Evolutionary conservation across 2,113 vertebrate genomes (phyloP).

Genomic region (Gymnarchus niloticus): DNA sequence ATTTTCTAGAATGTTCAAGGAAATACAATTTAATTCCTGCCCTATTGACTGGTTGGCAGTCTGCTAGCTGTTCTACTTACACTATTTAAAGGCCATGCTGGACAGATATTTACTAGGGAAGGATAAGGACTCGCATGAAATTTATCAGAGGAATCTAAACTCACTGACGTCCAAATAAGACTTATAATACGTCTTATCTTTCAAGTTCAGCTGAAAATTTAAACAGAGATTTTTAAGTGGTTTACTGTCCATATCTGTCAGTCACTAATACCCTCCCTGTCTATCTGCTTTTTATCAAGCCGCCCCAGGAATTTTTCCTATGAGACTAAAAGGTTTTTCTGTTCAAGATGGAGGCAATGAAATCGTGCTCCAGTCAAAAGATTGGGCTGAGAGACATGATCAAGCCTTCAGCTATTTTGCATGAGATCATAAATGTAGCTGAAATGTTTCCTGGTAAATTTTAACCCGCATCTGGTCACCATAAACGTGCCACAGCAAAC

Average conservation of each 20-base stretch:
- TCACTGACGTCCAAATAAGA: slow-evolving; percentile 5
- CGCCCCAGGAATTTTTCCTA: slow-evolving; percentile 6
- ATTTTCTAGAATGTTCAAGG: too few species aligned
- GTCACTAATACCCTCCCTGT: not conserved
- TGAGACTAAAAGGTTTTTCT: not conserved
- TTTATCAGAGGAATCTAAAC: slow-evolving; percentile 13
- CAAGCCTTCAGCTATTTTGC: not conserved
- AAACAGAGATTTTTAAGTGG: slow-evolving; percentile 16
- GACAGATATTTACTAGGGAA: not conserved
- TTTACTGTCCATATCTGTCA: slow-evolving; percentile 7
- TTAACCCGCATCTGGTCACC: slow-evolving; percentile 23
- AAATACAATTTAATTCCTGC: not conserved
- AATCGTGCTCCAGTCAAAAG: not conserved
- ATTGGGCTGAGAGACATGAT: not conserved
- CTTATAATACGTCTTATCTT: slow-evolving; percentile 15
- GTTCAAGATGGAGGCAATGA: not conserved
- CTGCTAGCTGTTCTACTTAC: not conserved
- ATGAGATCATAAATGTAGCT: not conserved
- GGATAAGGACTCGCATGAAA: not conserved
- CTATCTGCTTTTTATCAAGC: slow-evolving; percentile 12
- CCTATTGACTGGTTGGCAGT: not conserved
- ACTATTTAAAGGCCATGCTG: not conserved
- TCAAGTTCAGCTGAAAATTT: slow-evolving; percentile 17
- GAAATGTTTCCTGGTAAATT: slow-evolving; percentile 9
- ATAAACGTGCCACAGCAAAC: slow-evolving; percentile 21